phyloP scores from a whole-genome alignment of 2,888 invertebrate genomes.

The Zelleria hepariella region DNA sequence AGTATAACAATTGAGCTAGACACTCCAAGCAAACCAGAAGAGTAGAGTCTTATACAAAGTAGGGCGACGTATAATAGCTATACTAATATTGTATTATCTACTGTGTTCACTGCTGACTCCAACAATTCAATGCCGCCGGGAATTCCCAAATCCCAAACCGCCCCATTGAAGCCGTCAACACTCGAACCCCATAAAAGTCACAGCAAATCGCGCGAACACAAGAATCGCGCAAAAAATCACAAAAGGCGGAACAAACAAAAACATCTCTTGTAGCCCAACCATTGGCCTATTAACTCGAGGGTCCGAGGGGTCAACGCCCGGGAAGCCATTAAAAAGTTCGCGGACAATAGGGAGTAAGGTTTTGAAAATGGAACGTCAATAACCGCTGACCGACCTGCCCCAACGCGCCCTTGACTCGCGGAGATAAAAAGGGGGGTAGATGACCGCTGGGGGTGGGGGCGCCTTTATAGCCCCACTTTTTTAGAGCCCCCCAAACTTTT shows the following conservation, averaged over 20 bases:
- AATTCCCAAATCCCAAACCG: slow-evolving; percentile 16
- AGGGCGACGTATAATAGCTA: too few relatives aligned
- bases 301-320: slow-evolving; percentile 45
- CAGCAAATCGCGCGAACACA: background rate
- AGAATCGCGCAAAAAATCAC: background rate
- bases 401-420: slow-evolving; percentile 68
- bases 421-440: slow-evolving; percentile 66
- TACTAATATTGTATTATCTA: too few relatives aligned
- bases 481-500: slow-evolving; percentile 27
- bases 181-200: background rate
- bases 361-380: slow-evolving; percentile 70
- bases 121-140: background rate
- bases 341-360: slow-evolving; percentile 68
- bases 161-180: background rate
- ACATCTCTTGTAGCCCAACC: background rate
- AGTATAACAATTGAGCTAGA: too few relatives aligned
- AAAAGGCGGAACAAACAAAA: background rate
- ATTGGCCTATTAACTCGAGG: background rate
- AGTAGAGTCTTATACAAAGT: too few relatives aligned
- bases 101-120: background rate
- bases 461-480: slow-evolving; percentile 45
- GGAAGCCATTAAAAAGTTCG: slow-evolving; percentile 60
- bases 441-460: slow-evolving; percentile 38
- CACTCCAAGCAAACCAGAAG: too few relatives aligned
- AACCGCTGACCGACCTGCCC: slow-evolving; percentile 69